phyloP scores from a whole-genome alignment of 2,797 vertebrate genomes.

The Sebastes paucispinis region DNA sequence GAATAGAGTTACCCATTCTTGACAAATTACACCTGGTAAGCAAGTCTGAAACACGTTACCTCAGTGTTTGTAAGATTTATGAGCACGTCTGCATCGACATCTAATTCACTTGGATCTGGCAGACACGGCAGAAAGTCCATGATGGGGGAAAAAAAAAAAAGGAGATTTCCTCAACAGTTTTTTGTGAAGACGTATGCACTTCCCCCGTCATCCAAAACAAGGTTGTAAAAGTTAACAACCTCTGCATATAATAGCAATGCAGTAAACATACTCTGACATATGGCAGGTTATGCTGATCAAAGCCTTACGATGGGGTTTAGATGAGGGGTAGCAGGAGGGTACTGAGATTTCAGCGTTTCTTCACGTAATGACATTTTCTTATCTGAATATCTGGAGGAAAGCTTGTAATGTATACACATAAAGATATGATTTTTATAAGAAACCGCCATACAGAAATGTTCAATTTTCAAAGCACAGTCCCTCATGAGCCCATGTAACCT shows the following conservation, averaged over 20 bases:
- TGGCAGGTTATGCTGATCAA: conserved; percentile 65
- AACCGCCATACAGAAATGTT: not conserved
- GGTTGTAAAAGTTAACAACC: conserved; percentile 73
- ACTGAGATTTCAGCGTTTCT: conserved; percentile 40
- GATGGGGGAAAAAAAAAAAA: conserved; percentile 47
- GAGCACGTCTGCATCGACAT: conserved; percentile 62
- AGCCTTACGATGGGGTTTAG: conserved; percentile 32
- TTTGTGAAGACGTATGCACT: conserved; percentile 74
- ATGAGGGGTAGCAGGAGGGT: not conserved
- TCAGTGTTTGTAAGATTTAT: conserved; percentile 76
- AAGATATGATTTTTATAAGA: not conserved
- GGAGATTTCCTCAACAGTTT: conserved; percentile 67
- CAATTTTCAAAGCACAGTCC: not conserved
- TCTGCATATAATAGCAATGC: conserved; percentile 52
- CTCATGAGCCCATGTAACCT: not conserved
- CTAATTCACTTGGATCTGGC: conserved; percentile 66
- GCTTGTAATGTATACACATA: not conserved
- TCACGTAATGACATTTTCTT: conserved; percentile 14
- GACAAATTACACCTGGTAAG: conserved; percentile 75
- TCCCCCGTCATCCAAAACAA: conserved; percentile 53
- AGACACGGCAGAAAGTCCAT: conserved; percentile 61
- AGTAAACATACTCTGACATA: conserved; percentile 66
- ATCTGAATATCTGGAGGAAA: conserved; percentile 3
- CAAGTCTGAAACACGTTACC: conserved; percentile 69
- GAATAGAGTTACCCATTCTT: conserved; percentile 57